phyloP scores from a whole-genome alignment of 2,113 vertebrate species.

The Motacilla alba region DNA sequence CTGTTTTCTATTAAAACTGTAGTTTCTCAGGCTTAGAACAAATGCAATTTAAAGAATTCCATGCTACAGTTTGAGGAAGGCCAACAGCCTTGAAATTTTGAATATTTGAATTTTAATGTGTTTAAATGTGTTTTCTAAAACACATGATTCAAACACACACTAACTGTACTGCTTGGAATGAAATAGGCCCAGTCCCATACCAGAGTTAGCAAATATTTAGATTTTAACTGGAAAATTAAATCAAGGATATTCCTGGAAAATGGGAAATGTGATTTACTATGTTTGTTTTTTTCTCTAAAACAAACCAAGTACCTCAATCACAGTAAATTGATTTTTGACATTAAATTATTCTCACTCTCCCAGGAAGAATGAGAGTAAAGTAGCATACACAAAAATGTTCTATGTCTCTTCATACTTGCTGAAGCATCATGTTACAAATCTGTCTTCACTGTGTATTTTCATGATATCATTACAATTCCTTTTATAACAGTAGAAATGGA shows the following conservation, averaged over 20 bases:
- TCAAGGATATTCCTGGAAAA: constrained; percentile 29
- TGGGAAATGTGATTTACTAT: constrained; percentile 43
- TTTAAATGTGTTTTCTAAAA: constrained; percentile 60
- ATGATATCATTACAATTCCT: neutral
- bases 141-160: constrained; percentile 28
- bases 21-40: neutral
- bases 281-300: constrained; percentile 32
- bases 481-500: neutral
- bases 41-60: neutral
- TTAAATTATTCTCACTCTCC: neutral
- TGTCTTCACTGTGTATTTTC: neutral
- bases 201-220: constrained; percentile 19
- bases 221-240: constrained; percentile 18
- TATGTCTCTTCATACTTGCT: neutral
- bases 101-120: neutral
- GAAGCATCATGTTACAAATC: neutral
- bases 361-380: neutral
- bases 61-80: neutral
- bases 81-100: neutral
- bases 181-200: constrained; percentile 32
- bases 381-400: constrained; percentile 5
- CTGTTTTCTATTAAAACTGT: neutral
- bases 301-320: constrained; percentile 9
- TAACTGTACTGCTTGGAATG: constrained; percentile 46
- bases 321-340: constrained; percentile 35